Base-by-base conservation (phyloP, 1,140 invertebrate genomes). In the Tetramorium simillimum region DNA sequence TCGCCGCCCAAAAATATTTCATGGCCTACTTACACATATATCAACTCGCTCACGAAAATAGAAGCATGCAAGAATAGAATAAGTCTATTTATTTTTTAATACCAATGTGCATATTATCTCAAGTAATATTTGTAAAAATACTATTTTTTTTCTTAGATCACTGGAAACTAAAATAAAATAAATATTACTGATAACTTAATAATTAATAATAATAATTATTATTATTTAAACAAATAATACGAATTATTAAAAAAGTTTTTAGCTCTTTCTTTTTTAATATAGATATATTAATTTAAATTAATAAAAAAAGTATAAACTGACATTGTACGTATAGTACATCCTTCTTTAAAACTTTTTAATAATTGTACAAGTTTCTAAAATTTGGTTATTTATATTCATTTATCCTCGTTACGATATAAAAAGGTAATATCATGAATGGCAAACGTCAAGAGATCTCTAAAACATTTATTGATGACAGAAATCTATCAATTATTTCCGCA, bases 401-500 rank as follows among this genome's bases (percentile, higher is more conserved):
- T 75, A 14, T 21, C 18, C 10, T 37, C 5, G 18, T 62, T 77
- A 77, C 2, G 10, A 10, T 21, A 60, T 76, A 2, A 51, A 77
- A 3, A 77, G 10, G 0, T 60, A 43, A 58, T 28, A 6, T 1
- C 18, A 10, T 43, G 21, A 18, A 6, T 28, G 24, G n/a, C 24
- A n/a, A 40, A 43, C 3, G 24, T 63, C 16, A 21, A 78, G 2
- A 63, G 10, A 28, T n/a, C 2, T 60, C 14, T 18, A 16, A 62
- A 63, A 63, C 46, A 77, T 63, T 46, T 49, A 63, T 63, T n/a
- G 58, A 78, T 63, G 24, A 78, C 24, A 43, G 43, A 28, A 49
- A 78, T 78, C 56, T 63, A 78, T 78, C 40, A 78, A 78, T 62
- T 77, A 77, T 65, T n/a, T 62, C 2, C 21, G 14, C 33, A 62